A percentile compares a stretch with the other conserved stretches of the same genome.
Conservation (phyloP, 1,140 invertebrate species). For the Lasioglossum baleicum region DNA sequence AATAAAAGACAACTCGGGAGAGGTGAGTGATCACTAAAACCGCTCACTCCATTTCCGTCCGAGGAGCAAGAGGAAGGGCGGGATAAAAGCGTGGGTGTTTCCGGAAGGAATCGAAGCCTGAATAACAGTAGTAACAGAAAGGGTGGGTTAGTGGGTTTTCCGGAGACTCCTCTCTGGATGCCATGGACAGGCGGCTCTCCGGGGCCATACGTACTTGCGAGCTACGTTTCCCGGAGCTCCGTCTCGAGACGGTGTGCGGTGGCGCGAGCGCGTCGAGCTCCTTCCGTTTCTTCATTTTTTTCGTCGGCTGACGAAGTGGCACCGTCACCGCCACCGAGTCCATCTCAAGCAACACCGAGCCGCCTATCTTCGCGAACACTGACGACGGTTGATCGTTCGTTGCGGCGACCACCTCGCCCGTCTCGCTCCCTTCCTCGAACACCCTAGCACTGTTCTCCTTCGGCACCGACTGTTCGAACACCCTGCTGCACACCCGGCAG, state of each 20-base stretch:
- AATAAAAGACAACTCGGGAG: too few species aligned
- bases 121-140: too few species aligned
- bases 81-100: too few species aligned
- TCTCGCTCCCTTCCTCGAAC: neutral
- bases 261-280: constrained; percentile 81
- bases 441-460: constrained; percentile 13
- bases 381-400: neutral
- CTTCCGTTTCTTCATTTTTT: constrained; percentile 82
- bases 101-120: too few species aligned
- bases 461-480: constrained; percentile 3
- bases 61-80: too few species aligned
- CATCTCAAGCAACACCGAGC: constrained; percentile 73
- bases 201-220: constrained; percentile 69
- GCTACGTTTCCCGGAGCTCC: constrained; percentile 76
- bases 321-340: constrained; percentile 78
- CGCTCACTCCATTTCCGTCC: too few species aligned
- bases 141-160: too few species aligned
- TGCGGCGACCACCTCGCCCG: constrained; percentile 3
- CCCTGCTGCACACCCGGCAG: neutral
- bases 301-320: constrained; percentile 77
- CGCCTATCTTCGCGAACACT: constrained; percentile 53
- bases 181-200: too few species aligned
- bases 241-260: constrained; percentile 71
- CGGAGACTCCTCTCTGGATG: too few species aligned
- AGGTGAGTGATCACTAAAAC: too few species aligned